Evolutionary conservation across 2,113 vertebrate genomes (phyloP), one percentile per base, ranked within the genome.

Genomic region (Crypturellus undulatus): DNA sequence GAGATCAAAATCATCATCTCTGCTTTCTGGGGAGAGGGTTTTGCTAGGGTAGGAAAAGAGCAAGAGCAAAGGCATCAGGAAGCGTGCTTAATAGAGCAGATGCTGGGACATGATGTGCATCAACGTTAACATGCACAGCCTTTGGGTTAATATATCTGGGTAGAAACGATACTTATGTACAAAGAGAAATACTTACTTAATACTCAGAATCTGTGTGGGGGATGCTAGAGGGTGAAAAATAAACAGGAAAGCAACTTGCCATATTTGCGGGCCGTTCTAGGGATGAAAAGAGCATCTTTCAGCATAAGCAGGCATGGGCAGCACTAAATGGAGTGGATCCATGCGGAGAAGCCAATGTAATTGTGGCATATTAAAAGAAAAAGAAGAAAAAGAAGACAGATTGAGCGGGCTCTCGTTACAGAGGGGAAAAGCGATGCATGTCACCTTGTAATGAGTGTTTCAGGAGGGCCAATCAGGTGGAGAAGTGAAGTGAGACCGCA

Each of bases 281-380:
- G 43, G 63, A 47, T 76, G 83, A 52, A 84, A 60, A 73, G 51
- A 79, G 22, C 32, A 40, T 90, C 72, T 91, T 88, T 87, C 69
- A 86, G 87, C 42, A 52, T 88, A 91, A 95, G 72, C 18, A 1
- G 47, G 82, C 81, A 68, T 80, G 68, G 60, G 69, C 76, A 83
- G 71, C 72, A n/a, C 68, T 73, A 95, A 96, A 86, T 91, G 75
- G 82, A 79, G 82, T 10, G 16, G 76, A 95, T 94, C 94, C 93
- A 73, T 43, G 77, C 92, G 81, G 93, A 92, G 72, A 94, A 88
- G 62, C 60, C 77, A 64, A 62, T 92, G 22, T 93, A 86, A 93
- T 92, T 90, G 72, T 71, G 72, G 52, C 49, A 64, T 78, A 91
- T 91, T 95, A 80, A 86, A 92, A 88, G 16, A 43, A 86, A 83